Conservation (phyloP, 2,888 invertebrate genomes). For the Agapetus fuscipes region DNA sequence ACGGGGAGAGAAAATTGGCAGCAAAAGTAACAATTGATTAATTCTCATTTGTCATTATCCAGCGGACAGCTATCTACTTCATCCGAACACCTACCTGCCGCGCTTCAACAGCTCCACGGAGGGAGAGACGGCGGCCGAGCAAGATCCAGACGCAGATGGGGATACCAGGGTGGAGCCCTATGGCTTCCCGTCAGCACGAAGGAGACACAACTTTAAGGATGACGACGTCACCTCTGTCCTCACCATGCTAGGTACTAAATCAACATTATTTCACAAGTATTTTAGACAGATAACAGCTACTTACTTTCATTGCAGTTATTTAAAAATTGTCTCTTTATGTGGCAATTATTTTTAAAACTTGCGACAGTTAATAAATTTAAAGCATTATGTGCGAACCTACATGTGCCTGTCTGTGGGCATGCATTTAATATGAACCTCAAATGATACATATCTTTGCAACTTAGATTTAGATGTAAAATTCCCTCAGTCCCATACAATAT, state of each 20-base stretch:
- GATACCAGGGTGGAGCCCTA: constrained; percentile 21
- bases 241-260: constrained; percentile 2
- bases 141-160: constrained; percentile 19
- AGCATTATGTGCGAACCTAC: no score
- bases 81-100: constrained; percentile 77
- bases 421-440: no score
- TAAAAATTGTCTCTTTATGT: neutral
- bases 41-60: constrained; percentile 11
- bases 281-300: neutral
- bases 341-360: neutral
- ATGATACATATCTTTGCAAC: no score
- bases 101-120: constrained; percentile 56
- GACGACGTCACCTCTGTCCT: constrained; percentile 55
- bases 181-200: constrained; percentile 24
- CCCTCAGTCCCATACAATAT: no score
- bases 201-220: constrained; percentile 32
- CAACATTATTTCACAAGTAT: no score
- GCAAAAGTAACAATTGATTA: neutral
- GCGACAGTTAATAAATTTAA: no score
- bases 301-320: neutral
- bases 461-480: no score
- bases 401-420: no score
- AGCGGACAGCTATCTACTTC: constrained; percentile 66
- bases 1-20: no score
- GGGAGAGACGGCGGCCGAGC: constrained; percentile 35